Evolutionary conservation across 2,113 vertebrate genomes (phyloP), one percentile per base, ranked within the genome.

Genomic region (Nycticorax nycticorax): DNA sequence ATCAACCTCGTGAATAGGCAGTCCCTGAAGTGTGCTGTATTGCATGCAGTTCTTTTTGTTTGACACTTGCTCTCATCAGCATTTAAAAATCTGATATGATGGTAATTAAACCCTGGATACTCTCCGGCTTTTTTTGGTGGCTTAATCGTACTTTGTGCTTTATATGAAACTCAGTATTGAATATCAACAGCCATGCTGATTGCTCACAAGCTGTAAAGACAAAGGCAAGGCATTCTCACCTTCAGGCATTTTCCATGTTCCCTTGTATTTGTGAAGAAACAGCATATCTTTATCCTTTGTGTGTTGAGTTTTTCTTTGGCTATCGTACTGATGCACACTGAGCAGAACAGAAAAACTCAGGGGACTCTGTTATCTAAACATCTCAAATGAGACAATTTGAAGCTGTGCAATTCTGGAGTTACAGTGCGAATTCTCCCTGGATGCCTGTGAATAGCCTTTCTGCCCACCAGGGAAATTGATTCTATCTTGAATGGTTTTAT

Each of bases 1-100:
- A 19, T 48, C 75, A 91, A 10, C 14, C 76, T 59, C 1, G 2
- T 45, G 79, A 89, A 56, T 3, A 90, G 75, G 33, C 75, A 74
- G 79, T 87, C 95, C 73, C 79, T 13, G 8, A 56, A 87, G 90
- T 74, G 39, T 64, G 13, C 75, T 72, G 35, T 21, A n/a, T 12
- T 71, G 35, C 75, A n/a, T 3, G 27, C 82, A 14, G 3, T 84
- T 84, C 85, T 91, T 95, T 90, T 84, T 66, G 71, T 88, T 59
- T 95, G 93, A 84, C 76, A 75, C 90, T 91, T 68, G 71, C 76
- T 95, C 76, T 96, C 93, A 95, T 94, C 96, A 94, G 60, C 76
- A 60, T 86, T 92, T 89, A 63, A 86, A 93, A 78, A 89, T 84
- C 64, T 88, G 92, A 78, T 91, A 75, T 5, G 64, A 45, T 66